Base-by-base conservation (phyloP, 2,888 invertebrate species). In the Synanthedon andrenaeformis region DNA sequence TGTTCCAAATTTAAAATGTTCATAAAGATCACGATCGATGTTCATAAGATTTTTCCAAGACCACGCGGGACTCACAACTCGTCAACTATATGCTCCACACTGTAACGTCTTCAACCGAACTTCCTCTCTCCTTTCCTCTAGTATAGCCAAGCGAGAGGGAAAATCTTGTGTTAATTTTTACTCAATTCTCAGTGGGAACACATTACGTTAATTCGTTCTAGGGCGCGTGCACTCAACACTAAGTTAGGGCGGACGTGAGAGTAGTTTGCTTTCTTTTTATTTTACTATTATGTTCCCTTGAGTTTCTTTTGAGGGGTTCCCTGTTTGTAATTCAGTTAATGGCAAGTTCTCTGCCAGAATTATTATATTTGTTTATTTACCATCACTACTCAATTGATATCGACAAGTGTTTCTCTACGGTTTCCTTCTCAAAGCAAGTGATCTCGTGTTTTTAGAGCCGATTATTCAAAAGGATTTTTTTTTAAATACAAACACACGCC, bases 131-230 rank as follows among this genome's bases (percentile, higher is more conserved):
- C 53, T 53, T 59, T 60, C 53, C 57, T 55, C 51, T 52, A 49
- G 14, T 53, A 48, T 51, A 53, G 50, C 49, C 51, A 59, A 60
- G 56, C 53, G 61, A 63, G 60, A 63, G 35, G 14, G 55, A 49
- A 52, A 57, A 57, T 55, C 45, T 52, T 54, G 54, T 59, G 66
- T 67, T 68, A 70, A 73, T 76, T 74, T 74, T 70, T 67, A 67
- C 66, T 69, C 69, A 67, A 70, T 76, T 67, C 67, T 66, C 69
- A 58, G 59, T 60, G 61, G 60, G 66, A 72, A 68, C 69, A 69
- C 66, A 70, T 78, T 74, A 71, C 65, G 72, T 71, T 77, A 76
- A 76, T 76, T 76, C 68, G 68, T 65, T 66, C 58, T 64, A 63
- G 65, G 60, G 58, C 55, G 58, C 66, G 61, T 67, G 70, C 71